Evolutionary conservation across 1,140 invertebrate species (phyloP), one percentile per base, ranked within the genome.

Genomic region (Aphaenogaster ashmeadi): DNA sequence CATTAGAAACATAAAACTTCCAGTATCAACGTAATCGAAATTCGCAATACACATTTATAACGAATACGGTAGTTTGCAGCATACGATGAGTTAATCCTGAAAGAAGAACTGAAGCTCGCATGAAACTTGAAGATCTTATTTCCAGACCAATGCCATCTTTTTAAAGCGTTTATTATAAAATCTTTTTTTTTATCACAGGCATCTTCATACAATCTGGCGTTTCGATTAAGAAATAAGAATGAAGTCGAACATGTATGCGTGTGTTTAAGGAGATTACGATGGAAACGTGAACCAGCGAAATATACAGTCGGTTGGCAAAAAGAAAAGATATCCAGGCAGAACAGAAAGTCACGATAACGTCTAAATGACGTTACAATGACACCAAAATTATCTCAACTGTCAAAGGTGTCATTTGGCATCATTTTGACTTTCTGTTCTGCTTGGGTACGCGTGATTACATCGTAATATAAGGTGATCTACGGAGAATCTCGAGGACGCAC

Each of bases 101-200:
- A 44, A 81, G 36, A 41, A 83, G 18, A 41, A 33, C 36, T 33
- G 3, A 60, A 47, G 50, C 13, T 36, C 18, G 6, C 36, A n/a
- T 13, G 1, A 27, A 18, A 9, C 44, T 69, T 56, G 18, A 56
- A 69, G n/a, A 1, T 44, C 11, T 66, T 38, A n/a, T n/a, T 77
- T 41, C 44, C 21, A 52, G 2, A 41, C 18, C 18, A 50, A 11
- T 27, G 6, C n/a, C 18, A n/a, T 62, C 8, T 0, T 47, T 69
- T 71, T 54, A 47, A 33, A 54, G 7, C 36, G 15, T 81, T 81
- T 81, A 71, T 81, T 81, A 81, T 69, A 81, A 71, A 71, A 74
- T n/a, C 3, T 66, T 52, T 67, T 52, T 67, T 11, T 80, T 27
- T 71, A 81, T 81, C 36, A 81, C 64, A 81, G 66, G 50, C 13